These are phyloP conservation scores for Halcyon leucocephala DNA, from an alignment of 2,797 vertebrate species.

Conservation along the genomic window DNA sequence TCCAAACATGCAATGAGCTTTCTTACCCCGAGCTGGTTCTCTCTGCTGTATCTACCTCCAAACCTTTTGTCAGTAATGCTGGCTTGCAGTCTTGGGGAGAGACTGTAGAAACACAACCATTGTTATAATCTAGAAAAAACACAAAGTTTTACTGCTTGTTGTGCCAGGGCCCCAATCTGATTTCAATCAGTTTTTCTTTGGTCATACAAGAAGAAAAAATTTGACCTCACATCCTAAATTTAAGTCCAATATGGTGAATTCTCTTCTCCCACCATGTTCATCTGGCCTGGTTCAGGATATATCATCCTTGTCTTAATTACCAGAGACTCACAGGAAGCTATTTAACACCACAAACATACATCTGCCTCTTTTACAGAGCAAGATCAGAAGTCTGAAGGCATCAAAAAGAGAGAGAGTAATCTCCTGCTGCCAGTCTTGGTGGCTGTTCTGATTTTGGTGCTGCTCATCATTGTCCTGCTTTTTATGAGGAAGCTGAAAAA, in stretches of 20 bases:
- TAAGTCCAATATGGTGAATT: not conserved
- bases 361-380: conserved; percentile 25
- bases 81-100: not conserved
- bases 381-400: not conserved
- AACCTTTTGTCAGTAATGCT: not conserved
- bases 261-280: too few relatives aligned
- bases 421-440: conserved; percentile 85
- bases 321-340: not conserved
- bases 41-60: not conserved
- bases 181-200: not conserved
- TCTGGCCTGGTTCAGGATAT: not conserved
- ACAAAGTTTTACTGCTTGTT: not conserved
- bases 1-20: not conserved
- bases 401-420: conserved; percentile 34
- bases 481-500: conserved; percentile 86
- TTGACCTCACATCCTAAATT: not conserved
- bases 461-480: conserved; percentile 87
- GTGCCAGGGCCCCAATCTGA: not conserved
- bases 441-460: conserved; percentile 81
- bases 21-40: not conserved
- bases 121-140: not conserved
- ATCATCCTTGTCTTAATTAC: not conserved
- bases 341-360: not conserved
- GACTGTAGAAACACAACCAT: not conserved
- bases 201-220: not conserved